phyloP scores from a whole-genome alignment of 2,113 vertebrate genomes.

The Anoura caudifer region DNA sequence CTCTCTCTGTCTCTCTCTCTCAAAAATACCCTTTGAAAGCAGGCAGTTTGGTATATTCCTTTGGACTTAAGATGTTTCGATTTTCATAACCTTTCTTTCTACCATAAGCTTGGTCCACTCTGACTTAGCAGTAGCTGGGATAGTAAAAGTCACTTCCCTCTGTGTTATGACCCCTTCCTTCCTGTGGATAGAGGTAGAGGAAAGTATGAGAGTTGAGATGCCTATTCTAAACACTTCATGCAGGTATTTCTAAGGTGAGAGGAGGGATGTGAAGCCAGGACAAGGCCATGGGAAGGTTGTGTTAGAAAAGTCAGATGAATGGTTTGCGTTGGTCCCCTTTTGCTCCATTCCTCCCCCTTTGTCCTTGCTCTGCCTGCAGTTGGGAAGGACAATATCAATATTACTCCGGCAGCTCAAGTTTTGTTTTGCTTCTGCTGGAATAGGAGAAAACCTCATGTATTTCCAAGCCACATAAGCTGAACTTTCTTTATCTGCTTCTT shows the following conservation, averaged over 20 bases:
- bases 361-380: neutral
- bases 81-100: neutral
- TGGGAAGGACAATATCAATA: neutral
- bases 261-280: neutral
- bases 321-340: no score
- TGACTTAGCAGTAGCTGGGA: neutral
- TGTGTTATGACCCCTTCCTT: neutral
- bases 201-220: neutral
- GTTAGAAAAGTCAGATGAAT: neutral
- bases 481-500: neutral
- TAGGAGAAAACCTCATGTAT: neutral
- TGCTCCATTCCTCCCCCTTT: neutral
- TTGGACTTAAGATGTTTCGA: neutral
- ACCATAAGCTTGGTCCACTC: neutral
- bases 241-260: neutral
- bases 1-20: neutral
- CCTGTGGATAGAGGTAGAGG: no score
- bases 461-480: neutral
- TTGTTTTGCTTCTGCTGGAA: neutral
- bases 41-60: neutral
- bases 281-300: neutral
- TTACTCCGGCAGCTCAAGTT: neutral
- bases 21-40: neutral
- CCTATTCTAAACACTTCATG: neutral
- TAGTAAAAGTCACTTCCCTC: neutral